A percentile compares a stretch with the other conserved stretches of the same genome.
Evolutionary conservation across 2,113 vertebrate species (phyloP).

Genomic region (Corvus cornix): DNA sequence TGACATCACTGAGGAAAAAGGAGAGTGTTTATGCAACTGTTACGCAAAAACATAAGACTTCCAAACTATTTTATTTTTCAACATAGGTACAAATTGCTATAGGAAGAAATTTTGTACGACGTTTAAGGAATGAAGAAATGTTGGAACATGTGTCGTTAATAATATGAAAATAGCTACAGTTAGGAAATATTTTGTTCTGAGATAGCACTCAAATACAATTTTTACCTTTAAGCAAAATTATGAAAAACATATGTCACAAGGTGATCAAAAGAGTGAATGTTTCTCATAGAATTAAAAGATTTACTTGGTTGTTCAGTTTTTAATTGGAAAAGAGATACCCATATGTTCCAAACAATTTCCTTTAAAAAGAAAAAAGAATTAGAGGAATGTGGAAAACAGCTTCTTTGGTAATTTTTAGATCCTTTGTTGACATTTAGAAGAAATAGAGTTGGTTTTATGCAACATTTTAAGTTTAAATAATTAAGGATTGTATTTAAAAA

Average conservation of each 20-base stretch:
- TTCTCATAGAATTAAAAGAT: not conserved
- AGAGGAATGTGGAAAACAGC: accelerated
- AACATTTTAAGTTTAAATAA: not conserved
- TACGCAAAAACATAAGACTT: not conserved
- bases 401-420: not conserved
- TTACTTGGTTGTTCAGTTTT: not conserved
- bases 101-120: not conserved
- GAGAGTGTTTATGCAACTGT: not conserved
- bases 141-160: not conserved
- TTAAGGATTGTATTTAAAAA: not conserved
- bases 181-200: not conserved
- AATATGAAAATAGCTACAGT: not conserved
- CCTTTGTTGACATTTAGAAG: not conserved
- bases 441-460: not conserved
- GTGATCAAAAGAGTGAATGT: not conserved
- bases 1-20: not conserved
- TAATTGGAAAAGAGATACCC: not conserved
- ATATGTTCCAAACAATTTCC: not conserved
- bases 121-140: not conserved
- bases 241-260: not conserved
- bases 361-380: not conserved
- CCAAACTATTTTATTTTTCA: not conserved
- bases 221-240: not conserved
- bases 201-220: not conserved
- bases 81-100: not conserved